Base-by-base conservation (phyloP, 2,797 vertebrate genomes). In the Chaunax sp. region DNA sequence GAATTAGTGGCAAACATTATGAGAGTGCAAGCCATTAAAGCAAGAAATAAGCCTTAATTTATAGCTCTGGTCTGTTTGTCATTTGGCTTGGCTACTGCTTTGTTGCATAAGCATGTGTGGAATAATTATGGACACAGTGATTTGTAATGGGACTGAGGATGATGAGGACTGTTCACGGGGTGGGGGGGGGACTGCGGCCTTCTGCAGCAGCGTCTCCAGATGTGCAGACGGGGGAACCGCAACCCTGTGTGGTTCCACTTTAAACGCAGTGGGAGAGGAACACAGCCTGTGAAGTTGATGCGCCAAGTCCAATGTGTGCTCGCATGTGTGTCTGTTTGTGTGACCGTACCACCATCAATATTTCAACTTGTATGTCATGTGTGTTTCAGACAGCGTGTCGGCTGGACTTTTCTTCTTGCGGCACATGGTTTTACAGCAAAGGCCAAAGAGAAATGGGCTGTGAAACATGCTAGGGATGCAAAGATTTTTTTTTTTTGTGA, bases 31-130 rank as follows among this genome's bases (percentile, higher is more conserved):
- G 81, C 84, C 90, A 89, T 92, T 92, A 89, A 90, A 91, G 78
- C 70, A 74, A 83, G 78, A 82, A 89, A 86, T 81, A 87, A 82
- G 85, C 88, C 74, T 87, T 93, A 93, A 93, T 94, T 94, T 92
- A 94, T 90, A 77, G 73, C 82, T 72, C 40, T 70, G 88, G 89
- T 90, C 92, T 93, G 93, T 93, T 93, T 92, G 93, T 93, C 90
- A 91, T 94, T 93, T 92, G 89, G 86, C 89, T 91, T 80, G 85
- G 90, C 93, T 94, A 92, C 93, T 92, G 88, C 89, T 87, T 88
- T 93, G 91, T 92, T 92, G 88, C 84, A 77, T 82, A 87, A 88
- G 87, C 83, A 81, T 81, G 87, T 91, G 91, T 61, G 84, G 87
- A 84, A 90, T 88, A 90, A 93, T 93, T 92, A 91, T 56, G 77